Percentiles rank a stretch among this genome's conserved stretches.
phyloP scores from a whole-genome alignment of 2,797 vertebrate genomes.

The Serranus cabrilla region DNA sequence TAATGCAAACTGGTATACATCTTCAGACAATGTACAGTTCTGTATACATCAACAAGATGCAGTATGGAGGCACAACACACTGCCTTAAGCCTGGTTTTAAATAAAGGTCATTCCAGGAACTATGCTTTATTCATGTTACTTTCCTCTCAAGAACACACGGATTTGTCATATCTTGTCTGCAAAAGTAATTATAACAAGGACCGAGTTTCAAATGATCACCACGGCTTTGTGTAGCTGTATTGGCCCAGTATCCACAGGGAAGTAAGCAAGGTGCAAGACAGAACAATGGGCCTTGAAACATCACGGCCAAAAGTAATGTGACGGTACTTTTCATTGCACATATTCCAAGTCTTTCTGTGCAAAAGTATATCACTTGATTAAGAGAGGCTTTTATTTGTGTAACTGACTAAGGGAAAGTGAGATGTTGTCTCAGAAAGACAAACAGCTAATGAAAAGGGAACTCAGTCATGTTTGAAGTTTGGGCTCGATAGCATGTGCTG shows the following conservation, averaged over 20 bases:
- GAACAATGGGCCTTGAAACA: slow-evolving; percentile 8
- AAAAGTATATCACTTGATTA: slow-evolving; percentile 1
- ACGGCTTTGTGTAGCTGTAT: not conserved
- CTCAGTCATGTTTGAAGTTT: slow-evolving; percentile 57
- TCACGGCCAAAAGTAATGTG: not conserved
- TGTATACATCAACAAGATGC: slow-evolving; percentile 11
- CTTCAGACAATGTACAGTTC: not conserved
- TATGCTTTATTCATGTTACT: slow-evolving; percentile 23
- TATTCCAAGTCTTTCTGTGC: slow-evolving; percentile 49
- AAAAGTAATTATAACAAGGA: not conserved
- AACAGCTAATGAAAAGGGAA: slow-evolving; percentile 42
- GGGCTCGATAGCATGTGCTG: slow-evolving; percentile 48
- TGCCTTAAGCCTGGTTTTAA: slow-evolving; percentile 54
- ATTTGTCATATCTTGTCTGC: slow-evolving; percentile 12
- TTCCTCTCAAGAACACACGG: slow-evolving; percentile 24
- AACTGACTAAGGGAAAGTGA: slow-evolving; percentile 53
- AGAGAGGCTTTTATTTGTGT: slow-evolving; percentile 25
- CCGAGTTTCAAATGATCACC: slow-evolving; percentile 14
- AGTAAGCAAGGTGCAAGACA: not conserved
- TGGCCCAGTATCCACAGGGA: not conserved
- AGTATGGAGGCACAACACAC: slow-evolving; percentile 1
- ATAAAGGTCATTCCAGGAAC: slow-evolving; percentile 70
- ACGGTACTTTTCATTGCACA: slow-evolving; percentile 41
- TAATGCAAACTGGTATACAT: slow-evolving; percentile 13
- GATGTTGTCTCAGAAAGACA: slow-evolving; percentile 37